Evolutionary conservation across 2,113 vertebrate species (phyloP).

Genomic region (Struthio camelus): DNA sequence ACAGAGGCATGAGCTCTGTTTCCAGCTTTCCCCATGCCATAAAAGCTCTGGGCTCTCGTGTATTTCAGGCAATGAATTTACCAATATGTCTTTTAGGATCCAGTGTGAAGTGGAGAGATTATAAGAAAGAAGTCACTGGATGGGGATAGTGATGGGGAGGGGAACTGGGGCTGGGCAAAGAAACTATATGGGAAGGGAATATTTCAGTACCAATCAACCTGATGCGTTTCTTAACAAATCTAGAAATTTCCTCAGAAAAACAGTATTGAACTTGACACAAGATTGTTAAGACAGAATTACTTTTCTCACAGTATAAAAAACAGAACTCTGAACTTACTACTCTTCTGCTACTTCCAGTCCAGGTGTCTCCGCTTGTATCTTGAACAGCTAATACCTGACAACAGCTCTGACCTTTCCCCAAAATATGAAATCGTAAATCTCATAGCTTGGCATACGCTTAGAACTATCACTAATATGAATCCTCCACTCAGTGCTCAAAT

Average conservation of each 20-base stretch:
- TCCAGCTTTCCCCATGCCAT: background rate
- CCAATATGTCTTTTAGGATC: background rate
- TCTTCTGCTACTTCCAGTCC: background rate
- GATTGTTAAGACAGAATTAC: background rate
- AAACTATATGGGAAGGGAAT: rapidly evolving
- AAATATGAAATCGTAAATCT: background rate
- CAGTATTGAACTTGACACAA: background rate
- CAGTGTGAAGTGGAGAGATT: background rate
- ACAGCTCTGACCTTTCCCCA: background rate
- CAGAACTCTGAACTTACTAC: background rate
- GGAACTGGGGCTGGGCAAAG: background rate
- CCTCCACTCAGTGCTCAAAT: background rate
- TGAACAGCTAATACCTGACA: background rate
- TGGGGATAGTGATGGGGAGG: background rate
- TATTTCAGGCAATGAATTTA: background rate
- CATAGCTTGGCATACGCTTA: background rate
- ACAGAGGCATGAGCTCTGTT: background rate
- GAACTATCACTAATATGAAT: background rate
- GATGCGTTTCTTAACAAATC: background rate
- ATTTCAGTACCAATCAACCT: background rate
- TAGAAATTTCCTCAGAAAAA: background rate
- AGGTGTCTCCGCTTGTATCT: background rate
- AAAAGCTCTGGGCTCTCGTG: background rate
- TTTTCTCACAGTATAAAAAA: background rate
- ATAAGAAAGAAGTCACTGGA: background rate